Evolutionary conservation across 2,888 invertebrate species (phyloP).

Genomic region (Meta bourneti): DNA sequence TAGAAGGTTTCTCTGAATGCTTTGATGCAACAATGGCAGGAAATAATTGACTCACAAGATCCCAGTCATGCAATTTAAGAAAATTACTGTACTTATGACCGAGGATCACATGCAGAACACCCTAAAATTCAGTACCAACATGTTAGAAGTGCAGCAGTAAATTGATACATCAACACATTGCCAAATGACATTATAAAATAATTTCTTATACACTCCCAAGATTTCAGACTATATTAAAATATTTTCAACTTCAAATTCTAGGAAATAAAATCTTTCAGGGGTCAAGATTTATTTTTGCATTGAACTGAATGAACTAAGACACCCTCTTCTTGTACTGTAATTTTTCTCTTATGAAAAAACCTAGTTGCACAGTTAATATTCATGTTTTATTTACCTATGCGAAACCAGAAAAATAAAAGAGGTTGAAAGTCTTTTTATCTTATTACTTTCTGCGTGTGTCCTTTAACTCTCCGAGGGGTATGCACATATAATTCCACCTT

Average conservation of each 20-base stretch:
- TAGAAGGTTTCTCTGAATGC: constrained; percentile 92
- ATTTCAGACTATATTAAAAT: neutral
- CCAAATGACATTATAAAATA: neutral
- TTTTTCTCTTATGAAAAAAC: too few species aligned
- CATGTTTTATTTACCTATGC: too few species aligned
- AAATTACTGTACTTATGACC: constrained; percentile 86
- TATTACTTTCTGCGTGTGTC: too few species aligned
- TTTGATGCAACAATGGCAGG: constrained; percentile 88
- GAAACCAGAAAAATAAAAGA: too few species aligned
- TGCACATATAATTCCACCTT: too few species aligned
- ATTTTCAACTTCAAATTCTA: neutral
- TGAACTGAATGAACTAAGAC: too few species aligned
- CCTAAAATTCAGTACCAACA: constrained; percentile 81
- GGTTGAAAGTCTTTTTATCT: too few species aligned
- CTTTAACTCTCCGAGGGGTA: too few species aligned
- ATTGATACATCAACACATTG: neutral
- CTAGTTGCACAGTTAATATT: too few species aligned
- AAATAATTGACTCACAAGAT: constrained; percentile 87
- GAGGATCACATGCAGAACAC: constrained; percentile 88
- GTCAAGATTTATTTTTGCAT: too few species aligned
- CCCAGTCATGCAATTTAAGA: constrained; percentile 89
- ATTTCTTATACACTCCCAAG: neutral
- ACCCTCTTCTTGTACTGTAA: too few species aligned
- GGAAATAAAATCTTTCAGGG: neutral
- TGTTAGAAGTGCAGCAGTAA: neutral